Conservation (phyloP, 2,888 invertebrate genomes). For the Leucophenga montana region DNA sequence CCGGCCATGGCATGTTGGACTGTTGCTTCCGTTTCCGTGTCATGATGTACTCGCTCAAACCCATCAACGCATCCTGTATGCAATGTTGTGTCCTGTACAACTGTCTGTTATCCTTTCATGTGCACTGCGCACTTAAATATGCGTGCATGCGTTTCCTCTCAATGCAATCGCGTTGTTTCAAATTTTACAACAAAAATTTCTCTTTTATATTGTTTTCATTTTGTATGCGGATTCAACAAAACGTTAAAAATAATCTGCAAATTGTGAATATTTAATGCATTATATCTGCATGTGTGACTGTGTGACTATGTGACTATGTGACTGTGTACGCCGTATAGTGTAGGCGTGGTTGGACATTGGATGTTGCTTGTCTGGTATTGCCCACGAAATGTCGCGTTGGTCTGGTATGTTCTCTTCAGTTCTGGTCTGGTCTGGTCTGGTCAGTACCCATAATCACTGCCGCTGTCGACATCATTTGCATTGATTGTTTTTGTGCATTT, state of each 20-base stretch:
- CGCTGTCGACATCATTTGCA: constrained; percentile 54
- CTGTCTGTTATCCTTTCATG: constrained; percentile 34
- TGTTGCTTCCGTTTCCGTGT: constrained; percentile 11
- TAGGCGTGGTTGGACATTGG: neutral
- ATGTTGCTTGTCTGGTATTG: constrained; percentile 7
- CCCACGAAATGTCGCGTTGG: neutral
- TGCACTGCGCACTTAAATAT: constrained; percentile 24
- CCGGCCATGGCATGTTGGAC: neutral
- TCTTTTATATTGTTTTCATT: constrained; percentile 40
- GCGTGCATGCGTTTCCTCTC: constrained; percentile 34
- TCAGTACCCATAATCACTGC: neutral
- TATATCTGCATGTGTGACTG: constrained; percentile 55
- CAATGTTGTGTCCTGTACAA: constrained; percentile 21
- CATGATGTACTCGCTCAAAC: constrained; percentile 16
- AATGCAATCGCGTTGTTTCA: neutral
- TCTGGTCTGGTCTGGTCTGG: constrained; percentile 3
- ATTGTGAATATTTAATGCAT: constrained; percentile 65
- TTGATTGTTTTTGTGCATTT: constrained; percentile 65
- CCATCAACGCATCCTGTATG: constrained; percentile 12
- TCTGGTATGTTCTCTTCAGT: constrained; percentile 1
- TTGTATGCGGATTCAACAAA: constrained; percentile 52
- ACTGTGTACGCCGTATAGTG: constrained; percentile 44
- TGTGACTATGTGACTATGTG: constrained; percentile 49
- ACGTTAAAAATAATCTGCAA: constrained; percentile 65
- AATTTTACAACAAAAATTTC: neutral